Evolutionary conservation across 2,113 vertebrate genomes (phyloP), one percentile per base, ranked within the genome.

Genomic region (Scophthalmus maximus): DNA sequence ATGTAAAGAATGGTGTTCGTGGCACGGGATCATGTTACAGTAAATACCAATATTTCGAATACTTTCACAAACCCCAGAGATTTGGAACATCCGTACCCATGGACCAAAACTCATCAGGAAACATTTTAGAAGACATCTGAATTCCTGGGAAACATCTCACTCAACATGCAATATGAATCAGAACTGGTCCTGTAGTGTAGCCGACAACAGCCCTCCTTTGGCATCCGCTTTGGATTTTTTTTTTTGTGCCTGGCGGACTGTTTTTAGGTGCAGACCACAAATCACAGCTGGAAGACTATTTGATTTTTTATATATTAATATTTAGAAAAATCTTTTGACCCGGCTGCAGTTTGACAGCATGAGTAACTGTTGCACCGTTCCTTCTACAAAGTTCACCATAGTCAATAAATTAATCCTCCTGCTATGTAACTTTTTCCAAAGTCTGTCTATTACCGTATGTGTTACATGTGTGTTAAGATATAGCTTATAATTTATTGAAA

Each of bases 31-130:
- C 76, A 27, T 66, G 61, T 50, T 59, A 52, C 62, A 61, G 26
- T 70, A 55, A 58, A 68, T 36, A 42, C 8, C 49, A 6, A 56
- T 53, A 38, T 60, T 67, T 81, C 25, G 71, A 51, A 66, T 70
- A 9, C 36, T 50, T 68, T 40, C 1, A 47, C 44, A 61, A 69
- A 44, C 67, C 62, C 9, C 42, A 38, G 47, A 70, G 73, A 78
- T 58, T 30, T 63, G 55, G 34, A 52, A 76, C 76, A 78, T 84
- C 46, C 71, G 72, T 55, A 30, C 46, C 40, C 25, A 9, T 50
- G 44, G 29, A 32, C 18, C 68, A 38, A 40, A 55, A 12, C 51
- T 32, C 7, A 17, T 50, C 3, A 34, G 38, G 56, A 68, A 75
- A 59, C 2, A 57, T 73, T 27, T 30, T 40, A 27, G 3, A 22